A percentile compares a stretch with the other conserved stretches of the same genome.
These are phyloP conservation scores for Synanceia verrucosa DNA, from an alignment of 2,797 vertebrate genomes.

Conservation along the genomic window DNA sequence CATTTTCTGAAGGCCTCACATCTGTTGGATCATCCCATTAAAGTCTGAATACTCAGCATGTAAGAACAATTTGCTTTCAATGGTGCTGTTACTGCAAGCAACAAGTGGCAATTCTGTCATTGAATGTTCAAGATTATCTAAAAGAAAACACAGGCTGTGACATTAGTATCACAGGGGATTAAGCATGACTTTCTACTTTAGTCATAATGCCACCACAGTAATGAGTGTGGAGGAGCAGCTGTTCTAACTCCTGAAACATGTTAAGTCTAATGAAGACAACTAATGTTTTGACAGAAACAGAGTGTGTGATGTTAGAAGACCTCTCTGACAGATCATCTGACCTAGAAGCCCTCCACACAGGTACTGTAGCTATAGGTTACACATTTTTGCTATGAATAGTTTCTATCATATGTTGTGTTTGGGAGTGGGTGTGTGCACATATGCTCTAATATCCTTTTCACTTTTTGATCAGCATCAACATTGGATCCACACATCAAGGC, in stretches of 20 bases:
- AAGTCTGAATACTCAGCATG: background rate
- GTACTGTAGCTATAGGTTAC: conserved; percentile 34
- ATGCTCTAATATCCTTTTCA: conserved; percentile 36
- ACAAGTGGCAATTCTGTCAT: background rate
- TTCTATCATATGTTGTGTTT: conserved; percentile 1
- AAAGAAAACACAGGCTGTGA: conserved; percentile 1
- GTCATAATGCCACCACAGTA: conserved; percentile 21
- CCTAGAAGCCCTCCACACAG: conserved; percentile 30
- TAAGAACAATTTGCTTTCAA: background rate
- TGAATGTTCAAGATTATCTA: background rate
- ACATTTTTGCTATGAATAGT: conserved; percentile 14
- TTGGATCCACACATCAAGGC: conserved; percentile 56
- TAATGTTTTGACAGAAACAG: conserved; percentile 33
- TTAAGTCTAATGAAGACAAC: conserved; percentile 44
- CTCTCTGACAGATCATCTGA: conserved; percentile 39
- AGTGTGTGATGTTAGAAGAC: conserved; percentile 25
- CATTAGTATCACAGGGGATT: conserved; percentile 17
- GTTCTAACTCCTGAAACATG: conserved; percentile 31
- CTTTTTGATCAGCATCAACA: conserved; percentile 60
- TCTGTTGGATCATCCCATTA: background rate
- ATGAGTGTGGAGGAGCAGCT: conserved; percentile 32
- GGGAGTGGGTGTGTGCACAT: conserved; percentile 19
- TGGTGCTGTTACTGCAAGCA: background rate
- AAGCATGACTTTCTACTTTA: conserved; percentile 38
- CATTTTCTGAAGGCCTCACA: background rate